These are phyloP conservation scores for Drosophila hydei DNA, from an alignment of 1,140 invertebrate species.

Conservation along the genomic window DNA sequence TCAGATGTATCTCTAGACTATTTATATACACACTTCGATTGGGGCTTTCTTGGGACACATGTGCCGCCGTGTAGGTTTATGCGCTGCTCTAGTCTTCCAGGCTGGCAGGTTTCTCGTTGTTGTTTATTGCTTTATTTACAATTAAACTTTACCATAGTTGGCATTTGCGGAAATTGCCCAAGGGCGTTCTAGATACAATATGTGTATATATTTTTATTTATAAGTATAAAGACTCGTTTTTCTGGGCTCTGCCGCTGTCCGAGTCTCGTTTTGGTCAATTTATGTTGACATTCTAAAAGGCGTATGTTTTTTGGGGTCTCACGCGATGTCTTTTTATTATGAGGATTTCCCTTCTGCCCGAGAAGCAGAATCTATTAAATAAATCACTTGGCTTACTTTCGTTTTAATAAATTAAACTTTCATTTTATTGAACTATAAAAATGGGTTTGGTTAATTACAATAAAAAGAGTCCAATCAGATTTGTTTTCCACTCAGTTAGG, in stretches of 20 bases:
- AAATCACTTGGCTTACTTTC: constrained; percentile 1
- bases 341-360: constrained; percentile 39
- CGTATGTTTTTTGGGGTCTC: constrained; percentile 22
- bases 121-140: constrained; percentile 64
- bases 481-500: constrained; percentile 20
- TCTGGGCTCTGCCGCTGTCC: constrained; percentile 17
- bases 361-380: not conserved
- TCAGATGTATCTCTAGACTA: constrained; percentile 23
- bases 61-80: constrained; percentile 38
- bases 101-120: constrained; percentile 22
- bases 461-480: constrained; percentile 63
- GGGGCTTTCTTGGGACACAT: constrained; percentile 29
- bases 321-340: constrained; percentile 4
- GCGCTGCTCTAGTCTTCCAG: constrained; percentile 30
- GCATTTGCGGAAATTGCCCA: constrained; percentile 68
- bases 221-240: constrained; percentile 7
- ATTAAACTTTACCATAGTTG: constrained; percentile 68
- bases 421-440: constrained; percentile 73
- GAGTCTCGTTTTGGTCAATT: constrained; percentile 41
- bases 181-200: constrained; percentile 57
- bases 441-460: constrained; percentile 72
- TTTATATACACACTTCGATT: constrained; percentile 6
- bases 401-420: constrained; percentile 77
- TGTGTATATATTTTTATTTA: constrained; percentile 14
- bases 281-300: constrained; percentile 64